Conservation (phyloP, 2,797 vertebrate genomes). For the Scomberomorus guttatus region DNA sequence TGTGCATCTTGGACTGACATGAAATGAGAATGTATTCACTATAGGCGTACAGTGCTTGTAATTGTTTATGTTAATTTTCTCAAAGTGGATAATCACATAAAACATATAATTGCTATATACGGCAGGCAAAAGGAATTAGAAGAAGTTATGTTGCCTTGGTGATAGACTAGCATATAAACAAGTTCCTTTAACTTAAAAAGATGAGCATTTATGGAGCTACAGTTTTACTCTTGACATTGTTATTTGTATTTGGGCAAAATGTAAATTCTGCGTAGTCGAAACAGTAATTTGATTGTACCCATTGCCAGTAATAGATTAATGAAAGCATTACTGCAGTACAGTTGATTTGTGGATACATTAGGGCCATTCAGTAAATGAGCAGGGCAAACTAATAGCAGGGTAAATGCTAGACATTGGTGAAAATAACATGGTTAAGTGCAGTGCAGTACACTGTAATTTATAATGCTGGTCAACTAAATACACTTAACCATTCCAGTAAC, state of each 20-base stretch:
- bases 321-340: constrained; percentile 60
- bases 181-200: constrained; percentile 49
- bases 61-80: constrained; percentile 47
- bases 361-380: constrained; percentile 60
- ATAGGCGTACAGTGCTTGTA: constrained; percentile 23
- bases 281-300: constrained; percentile 69
- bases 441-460: constrained; percentile 49
- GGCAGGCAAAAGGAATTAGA: constrained; percentile 33
- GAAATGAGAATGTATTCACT: constrained; percentile 46
- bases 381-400: constrained; percentile 65
- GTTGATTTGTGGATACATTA: constrained; percentile 81
- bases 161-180: constrained; percentile 42
- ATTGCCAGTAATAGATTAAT: constrained; percentile 68
- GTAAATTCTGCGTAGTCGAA: constrained; percentile 43
- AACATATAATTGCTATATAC: constrained; percentile 44
- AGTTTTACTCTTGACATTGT: constrained; percentile 27
- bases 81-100: constrained; percentile 55
- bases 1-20: constrained; percentile 39
- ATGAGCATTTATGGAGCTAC: constrained; percentile 35
- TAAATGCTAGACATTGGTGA: constrained; percentile 69
- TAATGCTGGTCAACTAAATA: constrained; percentile 44
- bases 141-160: constrained; percentile 34
- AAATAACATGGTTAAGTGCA: constrained; percentile 74
- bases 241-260: constrained; percentile 52
- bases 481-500: constrained; percentile 29